Evolutionary conservation across 2,797 vertebrate genomes (phyloP).

Genomic region (Pangasius macronema): DNA sequence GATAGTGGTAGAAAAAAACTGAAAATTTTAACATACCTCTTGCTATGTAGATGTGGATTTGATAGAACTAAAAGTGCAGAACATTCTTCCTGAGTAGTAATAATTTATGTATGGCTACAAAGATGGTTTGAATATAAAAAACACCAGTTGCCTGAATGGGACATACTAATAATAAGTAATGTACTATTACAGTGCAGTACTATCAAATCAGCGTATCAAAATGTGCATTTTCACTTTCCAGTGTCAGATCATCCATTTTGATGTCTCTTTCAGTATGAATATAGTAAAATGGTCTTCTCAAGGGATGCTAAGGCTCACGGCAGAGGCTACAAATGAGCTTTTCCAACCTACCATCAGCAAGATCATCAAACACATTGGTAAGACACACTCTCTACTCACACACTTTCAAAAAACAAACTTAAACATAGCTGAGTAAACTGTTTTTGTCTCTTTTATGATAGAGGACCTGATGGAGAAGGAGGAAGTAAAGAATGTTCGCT

Average conservation of each 20-base stretch:
- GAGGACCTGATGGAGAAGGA: slow-evolving; percentile 84
- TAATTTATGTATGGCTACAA: not conserved
- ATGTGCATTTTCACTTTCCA: not conserved
- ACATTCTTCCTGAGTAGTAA: not conserved
- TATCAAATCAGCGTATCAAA: not conserved
- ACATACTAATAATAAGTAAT: not conserved
- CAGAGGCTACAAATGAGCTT: slow-evolving; percentile 92
- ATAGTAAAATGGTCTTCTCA: slow-evolving; percentile 97
- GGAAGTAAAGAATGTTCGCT: slow-evolving; percentile 84
- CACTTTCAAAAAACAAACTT: not conserved
- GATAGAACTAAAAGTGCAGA: not conserved
- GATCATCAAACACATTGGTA: slow-evolving; percentile 91
- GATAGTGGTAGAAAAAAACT: not conserved
- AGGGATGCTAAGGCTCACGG: slow-evolving; percentile 91
- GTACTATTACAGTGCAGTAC: not conserved
- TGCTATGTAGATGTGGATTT: not conserved
- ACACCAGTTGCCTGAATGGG: not conserved
- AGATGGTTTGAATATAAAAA: not conserved
- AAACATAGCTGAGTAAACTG: not conserved
- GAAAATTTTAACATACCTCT: not conserved
- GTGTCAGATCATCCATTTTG: not conserved
- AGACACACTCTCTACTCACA: slow-evolving; percentile 52
- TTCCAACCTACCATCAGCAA: slow-evolving; percentile 92
- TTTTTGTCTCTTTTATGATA: slow-evolving; percentile 45
- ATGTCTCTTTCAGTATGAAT: slow-evolving; percentile 79